Evolutionary conservation across 2,888 invertebrate genomes (phyloP).

Genomic region (Drosophila vallismaia): DNA sequence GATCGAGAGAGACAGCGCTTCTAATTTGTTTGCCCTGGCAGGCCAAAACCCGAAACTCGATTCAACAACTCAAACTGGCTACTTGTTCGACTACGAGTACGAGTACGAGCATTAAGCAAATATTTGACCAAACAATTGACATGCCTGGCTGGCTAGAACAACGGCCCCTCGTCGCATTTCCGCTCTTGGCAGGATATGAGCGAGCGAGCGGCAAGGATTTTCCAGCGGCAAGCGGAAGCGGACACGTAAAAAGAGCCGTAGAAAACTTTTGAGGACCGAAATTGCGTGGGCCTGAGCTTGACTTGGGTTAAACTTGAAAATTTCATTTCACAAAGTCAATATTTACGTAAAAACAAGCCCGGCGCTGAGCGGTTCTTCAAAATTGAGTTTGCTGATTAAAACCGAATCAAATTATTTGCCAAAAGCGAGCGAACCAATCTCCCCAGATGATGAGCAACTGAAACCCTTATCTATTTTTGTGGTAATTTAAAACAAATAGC

Average conservation of each 20-base stretch:
- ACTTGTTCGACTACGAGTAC: conserved; percentile 52
- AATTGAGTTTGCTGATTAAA: conserved; percentile 81
- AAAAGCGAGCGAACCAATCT: conserved; percentile 49
- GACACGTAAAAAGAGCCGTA: conserved; percentile 41
- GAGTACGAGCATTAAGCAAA: conserved; percentile 66
- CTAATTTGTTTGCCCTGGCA: conserved; percentile 74
- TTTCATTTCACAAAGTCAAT: conserved; percentile 81
- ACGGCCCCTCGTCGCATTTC: conserved; percentile 19
- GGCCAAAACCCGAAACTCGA: conserved; percentile 52
- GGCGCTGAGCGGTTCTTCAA: conserved; percentile 12
- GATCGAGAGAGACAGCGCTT: conserved; percentile 48
- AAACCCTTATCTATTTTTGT: conserved; percentile 77
- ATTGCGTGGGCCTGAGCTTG: conserved; percentile 45
- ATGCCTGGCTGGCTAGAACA: conserved; percentile 65
- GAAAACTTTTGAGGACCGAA: conserved; percentile 12
- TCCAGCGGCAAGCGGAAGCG: conserved; percentile 44
- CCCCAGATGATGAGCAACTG: conserved; percentile 20
- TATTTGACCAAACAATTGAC: conserved; percentile 77
- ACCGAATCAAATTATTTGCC: conserved; percentile 84
- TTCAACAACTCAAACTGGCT: conserved; percentile 69
- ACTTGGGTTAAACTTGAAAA: conserved; percentile 79
- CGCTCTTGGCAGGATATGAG: conserved; percentile 65
- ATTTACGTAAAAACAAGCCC: conserved; percentile 61
- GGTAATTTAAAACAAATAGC: conserved; percentile 81
- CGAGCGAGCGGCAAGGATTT: conserved; percentile 66